phyloP scores from a whole-genome alignment of 2,797 vertebrate genomes.

The Aplochiton taeniatus region DNA sequence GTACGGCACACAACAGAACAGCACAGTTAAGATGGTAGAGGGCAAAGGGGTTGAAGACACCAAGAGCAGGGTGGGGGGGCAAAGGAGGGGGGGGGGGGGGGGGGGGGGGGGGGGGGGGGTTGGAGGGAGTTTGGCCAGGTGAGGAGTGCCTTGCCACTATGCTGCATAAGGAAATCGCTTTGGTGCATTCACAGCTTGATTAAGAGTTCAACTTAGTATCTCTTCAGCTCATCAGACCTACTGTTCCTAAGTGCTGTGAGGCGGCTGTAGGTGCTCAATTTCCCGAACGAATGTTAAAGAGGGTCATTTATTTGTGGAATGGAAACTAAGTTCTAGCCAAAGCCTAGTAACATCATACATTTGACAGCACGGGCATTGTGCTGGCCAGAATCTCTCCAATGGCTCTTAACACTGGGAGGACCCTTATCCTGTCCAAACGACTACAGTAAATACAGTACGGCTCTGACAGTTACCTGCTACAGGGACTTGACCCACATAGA shows the following conservation, averaged over 20 bases:
- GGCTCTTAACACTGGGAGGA: slow-evolving; percentile 58
- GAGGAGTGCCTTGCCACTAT: not conserved
- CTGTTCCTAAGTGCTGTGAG: too few species aligned
- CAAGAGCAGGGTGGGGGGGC: slow-evolving; percentile 50
- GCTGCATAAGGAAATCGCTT: not conserved
- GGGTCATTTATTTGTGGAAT: not conserved
- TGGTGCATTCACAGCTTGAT: too few species aligned
- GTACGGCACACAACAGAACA: slow-evolving; percentile 84
- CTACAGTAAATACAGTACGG: slow-evolving; percentile 49
- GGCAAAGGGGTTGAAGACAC: slow-evolving; percentile 34
- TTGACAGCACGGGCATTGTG: too few species aligned
- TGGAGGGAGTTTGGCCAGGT: not conserved
- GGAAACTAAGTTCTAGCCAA: too few species aligned
- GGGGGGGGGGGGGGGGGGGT: not conserved
- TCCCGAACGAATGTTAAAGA: not conserved
- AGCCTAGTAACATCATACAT: too few species aligned
- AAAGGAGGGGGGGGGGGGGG: slow-evolving; percentile 21
- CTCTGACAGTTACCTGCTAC: slow-evolving; percentile 52
- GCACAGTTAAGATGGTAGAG: slow-evolving; percentile 82
- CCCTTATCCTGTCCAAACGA: slow-evolving; percentile 45
- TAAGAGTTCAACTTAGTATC: too few species aligned
- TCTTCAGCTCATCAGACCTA: too few species aligned
- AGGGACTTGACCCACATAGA: slow-evolving; percentile 52
- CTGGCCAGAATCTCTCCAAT: slow-evolving; percentile 53
- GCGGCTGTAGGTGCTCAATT: not conserved